Evolutionary conservation across 2,888 invertebrate genomes (phyloP).

Genomic region (Hydriomena furcata): DNA sequence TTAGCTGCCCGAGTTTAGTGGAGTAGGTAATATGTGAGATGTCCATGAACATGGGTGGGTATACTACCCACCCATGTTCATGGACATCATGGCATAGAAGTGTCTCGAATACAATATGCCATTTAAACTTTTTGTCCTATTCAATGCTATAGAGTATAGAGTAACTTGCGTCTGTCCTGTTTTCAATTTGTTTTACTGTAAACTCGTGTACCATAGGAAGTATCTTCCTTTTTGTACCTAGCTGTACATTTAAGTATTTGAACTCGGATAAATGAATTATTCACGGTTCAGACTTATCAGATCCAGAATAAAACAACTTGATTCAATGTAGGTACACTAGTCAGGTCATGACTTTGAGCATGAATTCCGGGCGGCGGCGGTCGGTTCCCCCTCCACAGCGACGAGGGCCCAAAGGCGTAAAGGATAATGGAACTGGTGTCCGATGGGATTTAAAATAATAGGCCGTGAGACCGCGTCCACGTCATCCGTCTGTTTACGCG

Average conservation of each 20-base stretch:
- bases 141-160: slow-evolving; percentile 2
- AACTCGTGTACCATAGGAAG: too few relatives aligned
- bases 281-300: not conserved
- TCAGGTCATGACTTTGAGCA: not conserved
- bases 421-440: slow-evolving; percentile 67
- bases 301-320: too few relatives aligned
- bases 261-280: too few relatives aligned
- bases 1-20: too few relatives aligned
- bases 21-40: too few relatives aligned
- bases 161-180: too few relatives aligned
- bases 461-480: slow-evolving; percentile 52
- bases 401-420: slow-evolving; percentile 34
- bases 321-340: not conserved
- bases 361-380: not conserved
- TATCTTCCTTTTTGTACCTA: too few relatives aligned
- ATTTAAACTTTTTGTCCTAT: slow-evolving; percentile 1
- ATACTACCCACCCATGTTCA: too few relatives aligned
- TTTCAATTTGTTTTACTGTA: too few relatives aligned
- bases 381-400: slow-evolving; percentile 8
- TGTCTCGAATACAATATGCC: not conserved
- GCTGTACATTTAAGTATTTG: too few relatives aligned
- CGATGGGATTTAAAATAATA: slow-evolving; percentile 74
- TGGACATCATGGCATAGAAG: not conserved
- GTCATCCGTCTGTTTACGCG: slow-evolving; percentile 53
- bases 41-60: too few relatives aligned